Conservation (phyloP, 2,888 invertebrate genomes). For the Nephrotoma flavescens region DNA sequence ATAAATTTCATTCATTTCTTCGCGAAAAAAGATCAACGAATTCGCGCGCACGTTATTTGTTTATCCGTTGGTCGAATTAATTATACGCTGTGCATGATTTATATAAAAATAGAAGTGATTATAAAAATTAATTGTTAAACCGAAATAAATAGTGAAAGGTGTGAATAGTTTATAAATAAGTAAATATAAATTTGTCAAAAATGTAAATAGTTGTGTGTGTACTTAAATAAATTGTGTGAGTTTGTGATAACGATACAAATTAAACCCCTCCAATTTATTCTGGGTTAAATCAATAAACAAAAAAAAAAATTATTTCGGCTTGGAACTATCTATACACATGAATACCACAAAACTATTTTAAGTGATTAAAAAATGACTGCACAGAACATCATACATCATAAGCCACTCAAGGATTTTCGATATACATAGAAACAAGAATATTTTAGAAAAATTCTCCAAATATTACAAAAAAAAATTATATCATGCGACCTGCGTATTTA, state of each 20-base stretch:
- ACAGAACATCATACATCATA: neutral
- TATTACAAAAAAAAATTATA: neutral
- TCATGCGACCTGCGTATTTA: neutral
- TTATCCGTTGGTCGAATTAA: neutral
- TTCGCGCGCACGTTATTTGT: neutral
- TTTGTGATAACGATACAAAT: neutral
- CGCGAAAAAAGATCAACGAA: neutral
- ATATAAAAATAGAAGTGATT: neutral
- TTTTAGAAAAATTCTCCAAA: neutral
- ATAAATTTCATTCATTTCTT: neutral
- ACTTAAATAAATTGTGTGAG: neutral
- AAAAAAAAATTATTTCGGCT: neutral
- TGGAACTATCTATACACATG: neutral
- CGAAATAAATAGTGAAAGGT: neutral
- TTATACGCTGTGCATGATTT: neutral
- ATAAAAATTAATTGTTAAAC: neutral
- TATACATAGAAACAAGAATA: neutral
- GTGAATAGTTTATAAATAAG: neutral
- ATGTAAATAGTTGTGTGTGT: neutral
- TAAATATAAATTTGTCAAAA: neutral
- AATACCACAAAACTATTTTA: neutral
- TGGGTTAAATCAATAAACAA: neutral
- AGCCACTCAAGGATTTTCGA: neutral
- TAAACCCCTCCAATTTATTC: neutral
- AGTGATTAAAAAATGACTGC: neutral